These are phyloP conservation scores for Reinhardtius hippoglossoides DNA, from an alignment of 2,113 vertebrate genomes.

Conservation along the genomic window DNA sequence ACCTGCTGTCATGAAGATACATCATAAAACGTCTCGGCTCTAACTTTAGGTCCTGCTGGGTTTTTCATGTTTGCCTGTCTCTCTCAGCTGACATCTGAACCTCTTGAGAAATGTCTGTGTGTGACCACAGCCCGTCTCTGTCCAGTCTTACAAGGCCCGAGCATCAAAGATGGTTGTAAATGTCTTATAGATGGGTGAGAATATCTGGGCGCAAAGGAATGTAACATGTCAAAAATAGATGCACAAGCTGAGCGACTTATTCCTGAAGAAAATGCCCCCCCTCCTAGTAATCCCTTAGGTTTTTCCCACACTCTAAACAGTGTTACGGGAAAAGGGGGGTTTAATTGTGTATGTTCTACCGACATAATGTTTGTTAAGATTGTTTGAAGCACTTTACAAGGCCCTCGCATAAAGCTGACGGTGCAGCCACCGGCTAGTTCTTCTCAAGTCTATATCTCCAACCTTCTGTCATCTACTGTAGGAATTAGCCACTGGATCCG, in stretches of 20 bases:
- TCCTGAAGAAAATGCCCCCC: slow-evolving; percentile 52
- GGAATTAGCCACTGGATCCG: neutral
- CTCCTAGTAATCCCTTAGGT: slow-evolving; percentile 32
- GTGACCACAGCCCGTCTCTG: slow-evolving; percentile 71
- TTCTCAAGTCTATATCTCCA: neutral
- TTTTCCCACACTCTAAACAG: slow-evolving; percentile 68
- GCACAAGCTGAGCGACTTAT: slow-evolving; percentile 64
- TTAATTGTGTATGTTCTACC: slow-evolving; percentile 61
- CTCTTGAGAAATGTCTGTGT: slow-evolving; percentile 84
- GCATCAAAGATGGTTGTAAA: slow-evolving; percentile 86
- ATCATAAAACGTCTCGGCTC: slow-evolving; percentile 67
- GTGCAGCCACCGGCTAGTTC: neutral
- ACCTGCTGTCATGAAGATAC: slow-evolving; percentile 74
- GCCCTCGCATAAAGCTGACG: slow-evolving; percentile 18
- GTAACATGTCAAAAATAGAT: slow-evolving; percentile 86
- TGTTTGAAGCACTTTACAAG: slow-evolving; percentile 52
- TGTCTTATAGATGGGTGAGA: slow-evolving; percentile 86
- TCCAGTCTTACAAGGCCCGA: slow-evolving; percentile 71
- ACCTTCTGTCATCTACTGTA: neutral
- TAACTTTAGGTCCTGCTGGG: slow-evolving; percentile 74
- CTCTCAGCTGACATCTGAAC: slow-evolving; percentile 81
- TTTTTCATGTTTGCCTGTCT: slow-evolving; percentile 84
- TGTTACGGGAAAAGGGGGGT: slow-evolving; percentile 50
- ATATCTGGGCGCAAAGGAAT: slow-evolving; percentile 83
- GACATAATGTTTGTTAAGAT: slow-evolving; percentile 47